Percentiles rank a stretch among this genome's conserved stretches.
phyloP scores from a whole-genome alignment of 2,888 invertebrate species.

The Monoplex corrugatus region DNA sequence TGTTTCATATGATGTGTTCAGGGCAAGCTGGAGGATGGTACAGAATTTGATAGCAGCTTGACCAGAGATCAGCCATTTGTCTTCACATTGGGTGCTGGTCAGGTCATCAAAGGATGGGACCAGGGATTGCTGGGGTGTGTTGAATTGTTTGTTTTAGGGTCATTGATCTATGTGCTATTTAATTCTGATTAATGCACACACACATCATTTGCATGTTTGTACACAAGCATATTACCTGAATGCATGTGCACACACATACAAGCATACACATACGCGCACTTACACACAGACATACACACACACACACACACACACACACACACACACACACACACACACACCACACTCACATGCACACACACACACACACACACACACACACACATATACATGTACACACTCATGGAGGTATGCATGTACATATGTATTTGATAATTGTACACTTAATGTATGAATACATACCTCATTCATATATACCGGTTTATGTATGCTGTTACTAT shows the following conservation, averaged over 20 bases:
- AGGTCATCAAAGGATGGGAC: slow-evolving; percentile 96
- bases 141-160: neutral
- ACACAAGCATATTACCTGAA: no score
- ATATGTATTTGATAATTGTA: no score
- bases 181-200: neutral
- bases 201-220: no score
- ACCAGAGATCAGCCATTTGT: slow-evolving; percentile 89
- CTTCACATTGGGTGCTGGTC: slow-evolving; percentile 91
- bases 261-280: neutral
- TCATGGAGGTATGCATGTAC: no score
- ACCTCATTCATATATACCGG: no score
- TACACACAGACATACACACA: slow-evolving; percentile 26
- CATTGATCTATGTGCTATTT: neutral
- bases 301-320: slow-evolving; percentile 3
- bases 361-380: no score
- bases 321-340: no score
- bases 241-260: no score
- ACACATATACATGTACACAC: no score
- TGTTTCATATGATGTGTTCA: slow-evolving; percentile 83
- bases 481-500: no score
- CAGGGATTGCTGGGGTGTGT: slow-evolving; percentile 90
- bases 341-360: no score
- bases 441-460: no score
- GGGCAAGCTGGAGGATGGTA: slow-evolving; percentile 92
- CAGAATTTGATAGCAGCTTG: slow-evolving; percentile 92